Conservation (phyloP, 2,797 vertebrate species). For the Schizopygopsis pylzovi region DNA sequence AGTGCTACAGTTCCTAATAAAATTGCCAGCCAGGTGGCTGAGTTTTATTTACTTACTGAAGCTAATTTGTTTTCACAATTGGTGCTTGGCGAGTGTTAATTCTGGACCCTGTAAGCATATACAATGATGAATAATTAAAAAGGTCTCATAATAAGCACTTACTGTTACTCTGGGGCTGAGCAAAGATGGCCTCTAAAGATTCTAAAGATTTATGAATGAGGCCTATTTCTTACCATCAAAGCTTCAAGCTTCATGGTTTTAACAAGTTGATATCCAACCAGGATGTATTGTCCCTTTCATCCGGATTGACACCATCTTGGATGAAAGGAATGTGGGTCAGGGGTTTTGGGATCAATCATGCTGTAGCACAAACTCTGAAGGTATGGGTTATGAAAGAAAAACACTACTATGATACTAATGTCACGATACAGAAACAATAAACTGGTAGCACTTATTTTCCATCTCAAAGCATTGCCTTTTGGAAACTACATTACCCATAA, state of each 20-base stretch:
- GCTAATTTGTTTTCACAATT: slow-evolving; percentile 11
- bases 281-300: neutral
- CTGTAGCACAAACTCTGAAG: neutral
- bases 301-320: neutral
- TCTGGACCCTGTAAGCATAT: slow-evolving; percentile 8
- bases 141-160: slow-evolving; percentile 3
- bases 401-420: slow-evolving; percentile 3
- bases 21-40: neutral
- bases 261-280: slow-evolving; percentile 5
- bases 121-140: slow-evolving; percentile 11
- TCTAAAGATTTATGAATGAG: neutral
- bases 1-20: slow-evolving; percentile 1
- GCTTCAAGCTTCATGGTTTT: slow-evolving; percentile 1
- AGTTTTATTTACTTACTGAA: slow-evolving; percentile 27
- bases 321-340: neutral
- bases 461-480: neutral
- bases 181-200: neutral
- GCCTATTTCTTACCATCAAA: neutral
- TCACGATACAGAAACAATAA: slow-evolving; percentile 12
- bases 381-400: neutral
- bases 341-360: slow-evolving; percentile 12
- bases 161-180: neutral
- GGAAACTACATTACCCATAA: neutral
- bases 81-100: neutral
- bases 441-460: neutral